Evolutionary conservation across 2,888 invertebrate genomes (phyloP), one percentile per base, ranked within the genome.

Genomic region (Candidula unifasciata): DNA sequence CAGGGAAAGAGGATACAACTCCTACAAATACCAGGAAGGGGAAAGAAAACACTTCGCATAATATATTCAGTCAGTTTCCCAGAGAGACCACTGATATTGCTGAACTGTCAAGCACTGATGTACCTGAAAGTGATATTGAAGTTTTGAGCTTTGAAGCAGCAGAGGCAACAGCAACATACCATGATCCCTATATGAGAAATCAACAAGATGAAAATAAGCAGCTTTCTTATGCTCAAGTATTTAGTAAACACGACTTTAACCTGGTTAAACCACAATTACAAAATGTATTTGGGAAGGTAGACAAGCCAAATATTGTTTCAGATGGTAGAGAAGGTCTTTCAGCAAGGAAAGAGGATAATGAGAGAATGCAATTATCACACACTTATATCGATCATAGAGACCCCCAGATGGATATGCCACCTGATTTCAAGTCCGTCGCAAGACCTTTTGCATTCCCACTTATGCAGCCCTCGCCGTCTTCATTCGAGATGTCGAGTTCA

Each of bases 61-160:
- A 44, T 27, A 1, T 44, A 27, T 27, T 13, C 5, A 52, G 52
- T 16, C 44, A 5, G 2, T 10, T 27, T 27, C 0, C 3, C 2
- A 21, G 18, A 27, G 52, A 27, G 52, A 16, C 13, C 3, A 33
- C 0, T 21, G 27, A 35, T 33, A 77, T 0, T 18, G 13, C 10
- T 8, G 52, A 57, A 21, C 21, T 24, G 2, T 60, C 57, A 57
- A 77, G 5, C 21, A 35, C 35, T 24, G 60, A 77, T 27, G 35
- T 77, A 24, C 60, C 77, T 8, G 77, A 77, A 24, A 77, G 60
- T 27, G 77, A 73, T 73, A 35, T 13, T 54, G 76, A 76, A 54
- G 27, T 76, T 27, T 10, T 54, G 16, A 10, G 18, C 3, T 21
- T 66, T 24, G 64, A 24, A 5, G 18, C 30, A 57, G 10, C 64